Base-by-base conservation (phyloP, 2,113 vertebrate genomes). In the Malaclemys terrapin region DNA sequence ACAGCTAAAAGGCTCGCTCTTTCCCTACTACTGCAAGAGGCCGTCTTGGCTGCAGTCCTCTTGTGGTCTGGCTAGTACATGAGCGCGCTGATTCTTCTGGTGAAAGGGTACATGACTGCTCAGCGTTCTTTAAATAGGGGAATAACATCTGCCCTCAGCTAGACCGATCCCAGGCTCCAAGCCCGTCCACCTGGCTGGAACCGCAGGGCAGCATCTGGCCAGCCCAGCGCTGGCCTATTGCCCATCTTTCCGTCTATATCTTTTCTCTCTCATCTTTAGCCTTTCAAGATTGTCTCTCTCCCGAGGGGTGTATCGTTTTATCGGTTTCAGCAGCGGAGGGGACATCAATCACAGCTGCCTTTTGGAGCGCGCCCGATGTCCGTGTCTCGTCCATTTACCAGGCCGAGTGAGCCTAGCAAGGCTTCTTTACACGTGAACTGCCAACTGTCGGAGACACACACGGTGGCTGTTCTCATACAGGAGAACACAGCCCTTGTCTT, bases 1-100 rank as follows among this genome's bases (percentile, higher is more conserved):
- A 93, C 95, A 93, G 81, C 97, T 95, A 69, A 72, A 85, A 59
- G 89, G 57, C 56, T 93, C 85, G 91, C 95, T 90, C 4, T 79
- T 90, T 94, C 94, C 85, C 89, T 54, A 79, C 96, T 94, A 53
- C 93, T 92, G 94, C 4, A 3, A 81, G 91, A 86, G 92, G 54
- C 80, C 86, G 31, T 87, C 94, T 95, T 97, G 97, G 96, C 95
- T 35, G 87, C 22, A 47, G 31, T 62, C 53, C 95, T 89, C 76
- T 81, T 8, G 87, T 87, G 96, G 96, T 76, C 95, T 96, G 94
- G 96, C 94, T 0, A 1, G 79, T 11, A 1, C 82, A 12, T 8
- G 3, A 94, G 90, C 0, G 1, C 87, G 82, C 1, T 14, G 91
- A 87, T 89, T 86, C 56, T 89, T 94, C 69, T 59, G 92, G 72